phyloP scores from a whole-genome alignment of 2,113 vertebrate species.

The Melanotaenia duboulayi region DNA sequence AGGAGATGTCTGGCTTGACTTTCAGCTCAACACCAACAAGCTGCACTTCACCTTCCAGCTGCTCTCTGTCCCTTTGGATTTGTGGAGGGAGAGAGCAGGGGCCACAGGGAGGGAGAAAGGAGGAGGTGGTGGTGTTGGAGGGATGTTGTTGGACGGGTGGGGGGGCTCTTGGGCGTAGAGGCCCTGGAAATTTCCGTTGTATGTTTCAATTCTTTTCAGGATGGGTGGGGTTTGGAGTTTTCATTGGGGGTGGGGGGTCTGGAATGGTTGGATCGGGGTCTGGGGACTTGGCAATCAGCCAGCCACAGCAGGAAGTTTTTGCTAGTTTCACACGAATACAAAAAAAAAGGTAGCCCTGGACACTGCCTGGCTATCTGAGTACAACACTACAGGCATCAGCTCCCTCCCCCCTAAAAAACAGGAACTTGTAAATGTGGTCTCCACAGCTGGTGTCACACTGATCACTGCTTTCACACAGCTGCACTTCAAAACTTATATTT shows the following conservation, averaged over 20 bases:
- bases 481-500: slow-evolving; percentile 8
- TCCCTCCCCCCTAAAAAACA: slow-evolving; percentile 45
- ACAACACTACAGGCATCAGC: slow-evolving; percentile 43
- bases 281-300: slow-evolving; percentile 79
- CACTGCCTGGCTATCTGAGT: slow-evolving; percentile 62
- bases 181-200: slow-evolving; percentile 84
- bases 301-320: slow-evolving; percentile 81
- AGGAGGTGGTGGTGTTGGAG: slow-evolving; percentile 20
- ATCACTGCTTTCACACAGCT: slow-evolving; percentile 39
- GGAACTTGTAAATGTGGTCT: slow-evolving; percentile 56
- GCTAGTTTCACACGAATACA: slow-evolving; percentile 80
- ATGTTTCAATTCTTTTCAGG: slow-evolving; percentile 77
- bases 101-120: slow-evolving; percentile 46
- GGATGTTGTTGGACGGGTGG: slow-evolving; percentile 21
- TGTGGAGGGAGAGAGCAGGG: slow-evolving; percentile 58
- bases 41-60: slow-evolving; percentile 81
- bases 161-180: slow-evolving; percentile 59
- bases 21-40: slow-evolving; percentile 57
- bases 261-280: slow-evolving; percentile 59
- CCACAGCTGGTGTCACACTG: slow-evolving; percentile 28
- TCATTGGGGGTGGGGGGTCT: slow-evolving; percentile 3
- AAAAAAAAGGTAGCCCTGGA: slow-evolving; percentile 78
- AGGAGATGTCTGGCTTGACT: slow-evolving; percentile 61
- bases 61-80: slow-evolving; percentile 71
- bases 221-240: slow-evolving; percentile 73